Conservation (phyloP, 2,797 vertebrate species). For the Prunella strophiata region DNA sequence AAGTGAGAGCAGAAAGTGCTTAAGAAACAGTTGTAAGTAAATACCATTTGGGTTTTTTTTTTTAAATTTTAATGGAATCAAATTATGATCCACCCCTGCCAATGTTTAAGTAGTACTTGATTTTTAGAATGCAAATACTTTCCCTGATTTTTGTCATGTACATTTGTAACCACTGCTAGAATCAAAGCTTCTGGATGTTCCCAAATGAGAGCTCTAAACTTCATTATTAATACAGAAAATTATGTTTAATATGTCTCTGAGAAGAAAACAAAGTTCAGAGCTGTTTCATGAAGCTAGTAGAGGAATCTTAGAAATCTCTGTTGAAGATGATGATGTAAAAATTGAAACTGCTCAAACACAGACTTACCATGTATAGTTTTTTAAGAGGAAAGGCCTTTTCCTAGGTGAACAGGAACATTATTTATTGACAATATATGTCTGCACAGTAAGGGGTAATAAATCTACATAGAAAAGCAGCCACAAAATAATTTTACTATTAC, state of each 20-base stretch:
- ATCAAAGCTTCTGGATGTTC: background rate
- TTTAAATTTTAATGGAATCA: background rate
- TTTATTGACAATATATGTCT: conserved; percentile 5
- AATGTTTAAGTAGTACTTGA: background rate
- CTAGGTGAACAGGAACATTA: conserved; percentile 5
- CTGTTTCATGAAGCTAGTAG: background rate
- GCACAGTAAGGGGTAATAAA: conserved; percentile 35
- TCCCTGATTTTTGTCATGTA: background rate
- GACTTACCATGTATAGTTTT: background rate
- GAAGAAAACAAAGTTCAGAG: background rate
- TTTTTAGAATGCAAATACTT: background rate
- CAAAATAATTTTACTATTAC: conserved; percentile 33
- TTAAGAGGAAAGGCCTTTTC: conserved; percentile 2
- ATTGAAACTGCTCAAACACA: background rate
- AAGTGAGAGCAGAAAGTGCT: background rate
- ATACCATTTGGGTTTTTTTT: background rate
- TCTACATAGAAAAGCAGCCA: conserved; percentile 17
- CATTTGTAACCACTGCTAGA: background rate
- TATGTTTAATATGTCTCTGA: background rate
- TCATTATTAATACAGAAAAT: background rate
- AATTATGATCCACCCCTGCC: background rate
- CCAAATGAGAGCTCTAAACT: background rate
- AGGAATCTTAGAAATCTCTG: background rate
- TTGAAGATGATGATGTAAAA: background rate
- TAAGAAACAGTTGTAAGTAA: background rate